These are phyloP conservation scores for Cloeon dipterum DNA, from an alignment of 2,888 invertebrate genomes.

Conservation along the genomic window DNA sequence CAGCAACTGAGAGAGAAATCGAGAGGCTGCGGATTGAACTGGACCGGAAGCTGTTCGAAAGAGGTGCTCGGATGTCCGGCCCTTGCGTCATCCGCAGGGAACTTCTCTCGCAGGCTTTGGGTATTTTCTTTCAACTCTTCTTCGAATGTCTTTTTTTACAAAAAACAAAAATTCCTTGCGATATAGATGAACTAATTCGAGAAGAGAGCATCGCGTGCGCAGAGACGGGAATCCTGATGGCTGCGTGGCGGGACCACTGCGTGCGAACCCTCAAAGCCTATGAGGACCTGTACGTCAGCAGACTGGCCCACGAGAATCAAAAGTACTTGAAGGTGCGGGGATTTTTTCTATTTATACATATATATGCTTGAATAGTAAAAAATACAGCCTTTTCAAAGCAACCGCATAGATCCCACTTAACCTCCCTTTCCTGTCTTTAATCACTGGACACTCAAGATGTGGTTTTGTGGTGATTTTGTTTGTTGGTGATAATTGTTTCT, in stretches of 20 bases:
- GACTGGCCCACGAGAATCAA: not conserved
- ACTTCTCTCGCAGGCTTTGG: not conserved
- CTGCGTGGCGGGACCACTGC: constrained; percentile 1
- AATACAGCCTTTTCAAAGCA: too few species aligned
- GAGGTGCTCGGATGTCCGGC: not conserved
- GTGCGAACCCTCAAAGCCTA: not conserved
- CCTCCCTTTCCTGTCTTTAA: too few species aligned
- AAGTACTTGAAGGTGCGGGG: not conserved
- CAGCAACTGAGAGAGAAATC: not conserved
- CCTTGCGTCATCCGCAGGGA: not conserved
- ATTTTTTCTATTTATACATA: too few species aligned
- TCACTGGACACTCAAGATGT: too few species aligned
- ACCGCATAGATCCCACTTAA: too few species aligned
- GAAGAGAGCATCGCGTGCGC: not conserved
- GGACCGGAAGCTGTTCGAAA: not conserved
- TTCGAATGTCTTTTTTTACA: not conserved
- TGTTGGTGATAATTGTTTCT: too few species aligned
- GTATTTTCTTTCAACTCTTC: too few species aligned
- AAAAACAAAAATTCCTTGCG: too few species aligned
- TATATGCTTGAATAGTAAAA: too few species aligned
- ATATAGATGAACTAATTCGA: not conserved
- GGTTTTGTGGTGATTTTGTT: too few species aligned
- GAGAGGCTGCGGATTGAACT: not conserved
- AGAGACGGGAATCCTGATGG: not conserved
- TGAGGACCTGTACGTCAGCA: not conserved